A percentile compares a stretch with the other conserved stretches of the same genome.
phyloP scores from a whole-genome alignment of 2,888 invertebrate genomes.

The Dasypolia templi region DNA sequence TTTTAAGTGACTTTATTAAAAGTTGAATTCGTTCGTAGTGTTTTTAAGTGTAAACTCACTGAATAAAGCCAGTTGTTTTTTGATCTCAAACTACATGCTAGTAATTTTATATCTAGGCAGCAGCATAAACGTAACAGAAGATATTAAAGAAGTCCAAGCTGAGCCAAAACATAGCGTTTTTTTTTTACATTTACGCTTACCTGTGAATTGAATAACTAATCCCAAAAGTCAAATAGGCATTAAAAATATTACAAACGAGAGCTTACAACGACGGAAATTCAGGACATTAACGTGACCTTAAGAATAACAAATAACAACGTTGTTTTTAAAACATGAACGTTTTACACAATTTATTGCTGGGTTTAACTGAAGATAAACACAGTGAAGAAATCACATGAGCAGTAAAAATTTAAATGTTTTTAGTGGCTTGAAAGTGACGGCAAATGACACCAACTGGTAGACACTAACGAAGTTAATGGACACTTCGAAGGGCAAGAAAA shows the following conservation, averaged over 20 bases:
- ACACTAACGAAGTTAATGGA: neutral
- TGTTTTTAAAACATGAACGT: slow-evolving; percentile 37
- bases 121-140: neutral
- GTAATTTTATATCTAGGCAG: neutral
- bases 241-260: neutral
- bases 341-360: slow-evolving; percentile 39
- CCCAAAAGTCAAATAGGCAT: neutral
- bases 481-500: neutral
- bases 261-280: neutral
- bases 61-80: neutral
- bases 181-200: neutral
- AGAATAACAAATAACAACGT: slow-evolving; percentile 15
- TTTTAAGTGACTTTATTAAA: neutral
- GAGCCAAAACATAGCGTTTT: neutral
- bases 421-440: slow-evolving; percentile 8
- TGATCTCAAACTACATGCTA: neutral
- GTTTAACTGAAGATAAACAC: slow-evolving; percentile 43
- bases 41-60: too few species aligned
- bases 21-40: neutral
- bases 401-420: slow-evolving; percentile 39
- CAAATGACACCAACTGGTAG: slow-evolving; percentile 20
- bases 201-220: neutral
- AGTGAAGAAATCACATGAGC: slow-evolving; percentile 26
- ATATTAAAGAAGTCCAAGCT: neutral
- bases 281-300: slow-evolving; percentile 14